phyloP scores from a whole-genome alignment of 2,797 vertebrate genomes.

The Glossophaga mutica region DNA sequence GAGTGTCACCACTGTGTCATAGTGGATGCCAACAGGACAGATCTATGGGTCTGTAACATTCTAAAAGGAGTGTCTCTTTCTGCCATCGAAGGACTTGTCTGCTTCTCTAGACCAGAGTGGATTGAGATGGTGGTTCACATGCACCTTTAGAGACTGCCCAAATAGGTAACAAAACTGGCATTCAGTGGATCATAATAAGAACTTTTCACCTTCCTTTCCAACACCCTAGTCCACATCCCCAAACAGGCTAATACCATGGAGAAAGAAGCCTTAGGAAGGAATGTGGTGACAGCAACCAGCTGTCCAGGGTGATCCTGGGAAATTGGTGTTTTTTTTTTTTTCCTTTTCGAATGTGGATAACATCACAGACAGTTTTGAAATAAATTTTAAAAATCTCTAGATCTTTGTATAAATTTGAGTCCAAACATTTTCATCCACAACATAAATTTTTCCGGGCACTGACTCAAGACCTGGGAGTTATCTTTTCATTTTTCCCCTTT shows the following conservation, averaged over 20 bases:
- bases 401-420: slow-evolving; percentile 66
- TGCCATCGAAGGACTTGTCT: background rate
- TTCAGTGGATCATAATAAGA: background rate
- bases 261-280: slow-evolving; percentile 56
- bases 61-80: background rate
- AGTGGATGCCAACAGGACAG: background rate
- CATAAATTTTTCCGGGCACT: slow-evolving; percentile 62
- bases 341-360: background rate
- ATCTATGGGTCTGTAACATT: background rate
- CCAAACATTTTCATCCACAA: slow-evolving; percentile 60
- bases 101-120: background rate
- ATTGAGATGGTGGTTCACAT: background rate
- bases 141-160: background rate
- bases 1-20: background rate
- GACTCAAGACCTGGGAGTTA: slow-evolving; percentile 36
- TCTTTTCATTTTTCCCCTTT: slow-evolving; percentile 41
- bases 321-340: background rate
- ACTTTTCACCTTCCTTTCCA: background rate
- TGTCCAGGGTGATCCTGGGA: slow-evolving; percentile 44
- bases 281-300: slow-evolving; percentile 58
- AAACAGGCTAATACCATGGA: slow-evolving; percentile 43
- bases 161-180: background rate
- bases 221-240: background rate
- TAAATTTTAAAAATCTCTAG: slow-evolving; percentile 56
- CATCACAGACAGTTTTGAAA: slow-evolving; percentile 51